Evolutionary conservation across 1,140 invertebrate species (phyloP), one percentile per base, ranked within the genome.

Genomic region (Formica exsecta): DNA sequence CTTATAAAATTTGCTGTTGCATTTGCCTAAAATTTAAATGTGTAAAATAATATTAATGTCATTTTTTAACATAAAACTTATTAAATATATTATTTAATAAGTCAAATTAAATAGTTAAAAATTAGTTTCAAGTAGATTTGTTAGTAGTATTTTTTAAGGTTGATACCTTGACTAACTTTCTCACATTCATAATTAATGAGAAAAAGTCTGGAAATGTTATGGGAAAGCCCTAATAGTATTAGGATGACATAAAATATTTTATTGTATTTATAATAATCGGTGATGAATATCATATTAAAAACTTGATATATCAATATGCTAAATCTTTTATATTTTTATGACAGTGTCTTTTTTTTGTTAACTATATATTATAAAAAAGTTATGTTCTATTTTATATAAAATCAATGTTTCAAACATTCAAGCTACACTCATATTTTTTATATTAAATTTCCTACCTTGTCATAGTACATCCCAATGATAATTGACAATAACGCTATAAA

Each of bases 121-220:
- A 57, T 57, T 22, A 57, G n/a, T 51, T 44, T 44, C 0, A 13
- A 51, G 4, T 16, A 51, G 0, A 16, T 19, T 22, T 22, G 0
- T 22, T 22, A 22, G 22, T 22, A 22, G 48, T 13, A 51, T 13
- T 51, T 51, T 51, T 51, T 51, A 51, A 51, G 16, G 6, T 11
- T 29, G 11, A 5, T 68, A 66, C 64, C 77, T 80, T 80, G 32
- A 11, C 29, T 19, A 32, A n/a, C 9, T 32, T 3, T 70, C n/a
- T 80, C 77, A 32, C 41, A 66, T 19, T 25, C 5, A 4, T 51
- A 54, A 66, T 80, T 80, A 19, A 70, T 51, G 7, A 66, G n/a
- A 1, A 80, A 8, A 0, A 77, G 5, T 77, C 38, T 77, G 8
- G 5, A 44, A 13, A 77, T 2, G 5, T 57, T 7, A 22, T 22